Conservation (phyloP, 2,113 vertebrate species). For the Lepidiolamprologus cunningtoni region DNA sequence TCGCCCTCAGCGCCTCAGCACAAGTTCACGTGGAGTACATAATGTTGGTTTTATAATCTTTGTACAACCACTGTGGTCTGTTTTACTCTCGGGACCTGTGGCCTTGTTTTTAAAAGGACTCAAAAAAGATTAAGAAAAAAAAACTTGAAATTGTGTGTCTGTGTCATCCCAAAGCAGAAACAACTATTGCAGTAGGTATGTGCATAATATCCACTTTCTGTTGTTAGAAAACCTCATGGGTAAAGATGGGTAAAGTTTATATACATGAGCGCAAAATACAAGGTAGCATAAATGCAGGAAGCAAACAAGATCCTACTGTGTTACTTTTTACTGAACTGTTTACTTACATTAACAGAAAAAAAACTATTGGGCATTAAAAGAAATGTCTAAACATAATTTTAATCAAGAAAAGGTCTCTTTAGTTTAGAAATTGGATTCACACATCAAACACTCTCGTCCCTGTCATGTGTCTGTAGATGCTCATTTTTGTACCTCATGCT, state of each 20-base stretch:
- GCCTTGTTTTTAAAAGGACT: background rate
- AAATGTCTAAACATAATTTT: background rate
- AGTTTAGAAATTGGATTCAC: background rate
- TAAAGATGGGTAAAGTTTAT: background rate
- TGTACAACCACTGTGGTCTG: background rate
- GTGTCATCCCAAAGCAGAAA: background rate
- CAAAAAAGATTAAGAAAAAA: background rate
- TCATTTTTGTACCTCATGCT: background rate
- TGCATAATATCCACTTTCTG: background rate
- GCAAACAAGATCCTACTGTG: background rate
- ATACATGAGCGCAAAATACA: background rate
- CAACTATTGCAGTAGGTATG: background rate
- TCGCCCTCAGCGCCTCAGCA: background rate
- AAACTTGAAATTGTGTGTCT: background rate
- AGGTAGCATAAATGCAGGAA: background rate
- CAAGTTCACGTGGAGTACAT: background rate
- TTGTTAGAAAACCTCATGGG: background rate
- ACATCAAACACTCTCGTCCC: background rate
- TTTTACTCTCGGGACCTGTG: background rate
- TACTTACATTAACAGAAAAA: background rate
- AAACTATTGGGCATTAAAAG: background rate
- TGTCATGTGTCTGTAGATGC: background rate
- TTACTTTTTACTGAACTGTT: background rate
- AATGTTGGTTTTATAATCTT: background rate
- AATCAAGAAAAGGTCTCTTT: background rate